Percentiles rank a stretch among this genome's conserved stretches.
These are phyloP conservation scores for Periophthalmus modestus DNA, from an alignment of 2,113 vertebrate species.

Conservation along the genomic window DNA sequence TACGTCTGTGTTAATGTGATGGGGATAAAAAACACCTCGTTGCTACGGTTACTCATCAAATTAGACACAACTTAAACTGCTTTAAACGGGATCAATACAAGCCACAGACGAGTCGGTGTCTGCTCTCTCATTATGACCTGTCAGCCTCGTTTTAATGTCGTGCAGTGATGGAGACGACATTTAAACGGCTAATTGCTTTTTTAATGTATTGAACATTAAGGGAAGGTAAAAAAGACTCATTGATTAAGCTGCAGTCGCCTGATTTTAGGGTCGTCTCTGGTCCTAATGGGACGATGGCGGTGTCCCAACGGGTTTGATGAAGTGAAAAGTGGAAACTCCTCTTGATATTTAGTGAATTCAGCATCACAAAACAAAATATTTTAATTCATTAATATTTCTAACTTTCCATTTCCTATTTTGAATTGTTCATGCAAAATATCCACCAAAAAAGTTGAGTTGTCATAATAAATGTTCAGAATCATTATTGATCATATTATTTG, in stretches of 20 bases:
- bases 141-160: neutral
- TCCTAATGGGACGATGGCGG: neutral
- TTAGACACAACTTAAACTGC: slow-evolving; percentile 27
- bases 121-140: slow-evolving; percentile 5
- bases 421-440: too few relatives aligned
- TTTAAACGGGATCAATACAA: slow-evolving; percentile 25
- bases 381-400: too few relatives aligned
- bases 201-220: neutral
- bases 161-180: neutral
- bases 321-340: neutral
- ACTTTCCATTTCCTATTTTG: too few relatives aligned
- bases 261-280: neutral
- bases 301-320: neutral
- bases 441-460: too few relatives aligned
- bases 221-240: neutral
- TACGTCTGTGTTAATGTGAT: slow-evolving; percentile 39
- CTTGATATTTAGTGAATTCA: too few relatives aligned
- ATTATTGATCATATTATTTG: too few relatives aligned
- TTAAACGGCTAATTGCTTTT: neutral
- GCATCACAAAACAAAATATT: too few relatives aligned
- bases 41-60: slow-evolving; percentile 39
- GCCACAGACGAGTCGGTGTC: slow-evolving; percentile 31
- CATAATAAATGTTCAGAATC: too few relatives aligned
- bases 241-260: neutral
- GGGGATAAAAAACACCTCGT: slow-evolving; percentile 42